A percentile compares a stretch with the other conserved stretches of the same genome.
These are phyloP conservation scores for Nettapus auritus DNA, from an alignment of 2,113 vertebrate species.

Conservation along the genomic window DNA sequence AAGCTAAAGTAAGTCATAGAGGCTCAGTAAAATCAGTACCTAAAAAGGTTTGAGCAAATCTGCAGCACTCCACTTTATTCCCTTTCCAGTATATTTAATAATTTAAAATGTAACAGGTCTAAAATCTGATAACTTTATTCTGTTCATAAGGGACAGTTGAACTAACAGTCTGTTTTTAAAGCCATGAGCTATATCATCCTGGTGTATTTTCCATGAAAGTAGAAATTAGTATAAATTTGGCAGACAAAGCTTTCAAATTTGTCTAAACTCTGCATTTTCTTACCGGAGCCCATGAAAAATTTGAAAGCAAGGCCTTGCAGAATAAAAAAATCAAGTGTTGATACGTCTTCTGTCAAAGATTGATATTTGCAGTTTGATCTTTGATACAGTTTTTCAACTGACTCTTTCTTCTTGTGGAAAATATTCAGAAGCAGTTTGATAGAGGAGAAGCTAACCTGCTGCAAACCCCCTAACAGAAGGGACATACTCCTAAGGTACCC, in stretches of 20 bases:
- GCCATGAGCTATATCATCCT: neutral
- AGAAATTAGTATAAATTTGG: neutral
- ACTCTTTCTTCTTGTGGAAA: neutral
- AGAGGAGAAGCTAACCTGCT: neutral
- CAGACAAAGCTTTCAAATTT: neutral
- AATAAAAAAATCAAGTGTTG: neutral
- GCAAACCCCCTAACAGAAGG: neutral
- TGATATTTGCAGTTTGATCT: neutral
- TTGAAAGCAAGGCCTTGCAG: neutral
- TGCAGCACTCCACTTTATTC: neutral
- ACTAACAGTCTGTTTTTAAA: neutral
- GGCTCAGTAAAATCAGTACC: neutral
- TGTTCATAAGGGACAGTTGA: neutral
- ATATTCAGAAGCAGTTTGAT: neutral
- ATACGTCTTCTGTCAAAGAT: neutral
- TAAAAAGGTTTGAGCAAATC: neutral
- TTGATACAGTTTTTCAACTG: neutral
- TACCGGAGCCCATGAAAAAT: neutral
- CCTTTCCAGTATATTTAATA: neutral
- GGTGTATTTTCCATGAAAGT: neutral
- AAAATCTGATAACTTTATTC: neutral
- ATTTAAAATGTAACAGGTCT: neutral
- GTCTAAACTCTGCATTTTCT: neutral
- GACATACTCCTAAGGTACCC: neutral
- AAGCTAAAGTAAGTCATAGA: neutral